Percentiles rank a stretch among this genome's conserved stretches.
These are phyloP conservation scores for Manis pentadactyla DNA, from an alignment of 2,797 vertebrate genomes.

Conservation along the genomic window DNA sequence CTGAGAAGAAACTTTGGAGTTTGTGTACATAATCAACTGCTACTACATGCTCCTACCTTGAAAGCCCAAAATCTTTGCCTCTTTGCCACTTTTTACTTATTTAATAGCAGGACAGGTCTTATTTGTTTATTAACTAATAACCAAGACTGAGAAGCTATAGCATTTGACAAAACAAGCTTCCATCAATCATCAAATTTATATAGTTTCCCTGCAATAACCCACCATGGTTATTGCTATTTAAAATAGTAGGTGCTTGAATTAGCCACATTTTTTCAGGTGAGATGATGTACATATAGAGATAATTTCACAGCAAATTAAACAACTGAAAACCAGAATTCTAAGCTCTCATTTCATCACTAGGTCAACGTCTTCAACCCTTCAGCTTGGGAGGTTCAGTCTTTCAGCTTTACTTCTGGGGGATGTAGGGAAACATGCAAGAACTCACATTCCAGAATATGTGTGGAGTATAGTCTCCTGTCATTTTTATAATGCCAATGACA, in stretches of 20 bases:
- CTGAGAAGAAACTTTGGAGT: not conserved
- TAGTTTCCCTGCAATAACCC: not conserved
- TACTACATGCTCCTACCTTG: not conserved
- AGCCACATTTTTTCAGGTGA: not conserved
- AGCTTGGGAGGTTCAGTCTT: not conserved
- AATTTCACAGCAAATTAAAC: not conserved
- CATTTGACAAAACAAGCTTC: not conserved
- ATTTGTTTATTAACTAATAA: constrained; percentile 32
- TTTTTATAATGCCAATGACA: not conserved
- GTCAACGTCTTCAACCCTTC: not conserved
- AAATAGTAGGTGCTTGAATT: not conserved
- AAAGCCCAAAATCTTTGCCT: not conserved
- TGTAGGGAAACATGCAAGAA: not conserved
- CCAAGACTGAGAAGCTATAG: not conserved
- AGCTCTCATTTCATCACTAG: not conserved
- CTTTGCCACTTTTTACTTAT: not conserved
- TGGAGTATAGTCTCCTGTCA: not conserved
- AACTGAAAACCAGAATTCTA: not conserved
- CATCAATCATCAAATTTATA: not conserved
- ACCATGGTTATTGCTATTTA: not conserved
- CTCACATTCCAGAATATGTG: not conserved
- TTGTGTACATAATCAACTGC: not conserved
- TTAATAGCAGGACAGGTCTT: not conserved
- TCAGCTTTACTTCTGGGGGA: not conserved
- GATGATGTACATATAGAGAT: not conserved